Evolutionary conservation across 2,888 invertebrate species (phyloP).

Genomic region (Actias luna): DNA sequence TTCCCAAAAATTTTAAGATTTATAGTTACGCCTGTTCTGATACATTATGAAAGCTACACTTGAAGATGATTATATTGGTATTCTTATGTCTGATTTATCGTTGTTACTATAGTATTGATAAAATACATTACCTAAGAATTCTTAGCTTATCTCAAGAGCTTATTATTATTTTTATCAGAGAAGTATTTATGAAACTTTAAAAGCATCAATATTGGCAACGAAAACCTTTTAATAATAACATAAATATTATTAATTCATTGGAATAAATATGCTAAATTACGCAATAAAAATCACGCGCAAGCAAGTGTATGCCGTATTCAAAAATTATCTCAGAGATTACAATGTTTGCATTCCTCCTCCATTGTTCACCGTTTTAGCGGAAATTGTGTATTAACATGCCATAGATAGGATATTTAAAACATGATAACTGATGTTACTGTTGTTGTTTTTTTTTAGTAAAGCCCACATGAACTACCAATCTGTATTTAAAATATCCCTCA

Average conservation of each 20-base stretch:
- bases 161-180: background rate
- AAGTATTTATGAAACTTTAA: background rate
- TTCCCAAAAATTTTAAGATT: too few species aligned
- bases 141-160: background rate
- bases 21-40: too few species aligned
- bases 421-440: conserved; percentile 5
- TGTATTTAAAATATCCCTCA: too few species aligned
- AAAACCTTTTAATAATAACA: background rate
- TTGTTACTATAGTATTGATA: too few species aligned
- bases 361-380: conserved; percentile 49
- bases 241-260: conserved; percentile 28
- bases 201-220: background rate
- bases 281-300: conserved; percentile 47
- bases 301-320: conserved; percentile 29
- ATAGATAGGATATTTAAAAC: conserved; percentile 25
- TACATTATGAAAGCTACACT: too few species aligned
- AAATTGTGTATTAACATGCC: conserved; percentile 30
- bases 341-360: conserved; percentile 60
- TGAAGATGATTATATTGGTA: too few species aligned
- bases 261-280: conserved; percentile 44
- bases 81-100: too few species aligned
- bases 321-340: conserved; percentile 66
- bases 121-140: too few species aligned
- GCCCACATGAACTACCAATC: too few species aligned
- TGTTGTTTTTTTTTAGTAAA: background rate